Base-by-base conservation (phyloP, 2,797 vertebrate species). In the Podarcis lilfordi region DNA sequence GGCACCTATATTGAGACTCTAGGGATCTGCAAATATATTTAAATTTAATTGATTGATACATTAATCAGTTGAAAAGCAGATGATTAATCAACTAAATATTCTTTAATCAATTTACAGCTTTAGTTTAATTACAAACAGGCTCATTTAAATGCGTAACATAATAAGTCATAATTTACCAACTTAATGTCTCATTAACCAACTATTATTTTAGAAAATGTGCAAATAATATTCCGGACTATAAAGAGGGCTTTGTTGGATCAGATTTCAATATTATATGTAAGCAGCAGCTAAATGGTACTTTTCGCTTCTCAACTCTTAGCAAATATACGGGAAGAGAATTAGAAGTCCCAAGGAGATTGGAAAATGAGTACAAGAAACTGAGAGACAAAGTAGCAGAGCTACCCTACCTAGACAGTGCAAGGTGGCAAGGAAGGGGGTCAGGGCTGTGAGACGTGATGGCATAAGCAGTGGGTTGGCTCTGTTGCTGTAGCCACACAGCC, bases 111-210 rank as follows among this genome's bases (percentile, higher is more conserved):
- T 72, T 35, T 50, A 21, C 66, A 71, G n/a, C 13, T 80, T 32
- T 25, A 9, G 35, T 90, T 84, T 61, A 69, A 27, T 84, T 89
- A 79, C 8, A 90, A 89, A 82, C 37, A 0, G 43, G n/a, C 74
- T 87, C 6, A 11, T 15, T 0, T 15, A 66, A n/a, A 68, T 13
- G 6, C 50, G 76, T 25, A 81, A 87, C 5, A 71, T 0, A 87
- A 85, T 83, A 86, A 74, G 81, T 94, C 29, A 68, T 75, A 64
- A 2, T 82, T 89, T 92, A 59, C 21, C 87, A 43, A 45, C 59
- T 55, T 90, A 91, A 85, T 0, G 1, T 80, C 17, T 88, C 17
- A 50, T 90, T 79, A 35, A 87, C 61, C 55, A 40, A 74, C 55
- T 61, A 66, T 90, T 32, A 83, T 17, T 69, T 82, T 75, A 61